These are phyloP conservation scores for Hylia prasina DNA, from an alignment of 2,113 vertebrate genomes.

Conservation along the genomic window DNA sequence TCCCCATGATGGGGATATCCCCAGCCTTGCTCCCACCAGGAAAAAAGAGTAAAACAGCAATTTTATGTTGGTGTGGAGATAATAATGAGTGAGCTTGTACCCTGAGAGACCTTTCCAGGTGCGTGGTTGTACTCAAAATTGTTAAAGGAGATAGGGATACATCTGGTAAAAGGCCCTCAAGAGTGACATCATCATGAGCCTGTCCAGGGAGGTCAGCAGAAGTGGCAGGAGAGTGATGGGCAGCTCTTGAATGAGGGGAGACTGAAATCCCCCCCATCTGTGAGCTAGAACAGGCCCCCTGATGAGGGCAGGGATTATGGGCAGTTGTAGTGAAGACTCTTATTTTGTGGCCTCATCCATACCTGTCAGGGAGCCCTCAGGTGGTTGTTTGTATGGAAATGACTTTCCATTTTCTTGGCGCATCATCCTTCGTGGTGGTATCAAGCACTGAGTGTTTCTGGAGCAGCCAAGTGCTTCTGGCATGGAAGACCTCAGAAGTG, in stretches of 20 bases:
- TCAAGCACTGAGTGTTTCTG: not conserved
- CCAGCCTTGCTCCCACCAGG: not conserved
- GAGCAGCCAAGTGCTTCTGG: not conserved
- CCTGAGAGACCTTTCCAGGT: not conserved
- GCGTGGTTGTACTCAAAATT: not conserved
- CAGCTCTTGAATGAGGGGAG: not conserved
- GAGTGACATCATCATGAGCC: not conserved
- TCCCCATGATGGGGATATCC: not conserved
- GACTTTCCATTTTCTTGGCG: not conserved
- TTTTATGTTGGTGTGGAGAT: not conserved
- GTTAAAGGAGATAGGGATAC: not conserved
- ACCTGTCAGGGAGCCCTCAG: not conserved
- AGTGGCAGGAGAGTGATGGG: not conserved
- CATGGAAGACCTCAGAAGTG: not conserved
- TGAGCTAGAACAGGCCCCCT: not conserved
- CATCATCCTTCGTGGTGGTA: not conserved
- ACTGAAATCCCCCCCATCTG: not conserved
- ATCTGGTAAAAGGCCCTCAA: not conserved
- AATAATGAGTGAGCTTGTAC: not conserved
- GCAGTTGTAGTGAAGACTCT: not conserved
- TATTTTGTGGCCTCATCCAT: not conserved
- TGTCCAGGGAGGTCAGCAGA: not conserved
- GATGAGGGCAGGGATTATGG: not conserved
- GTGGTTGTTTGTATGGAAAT: not conserved
- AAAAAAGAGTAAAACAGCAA: not conserved